Evolutionary conservation across 1,140 invertebrate species (phyloP).

Genomic region (Achroia grisella): DNA sequence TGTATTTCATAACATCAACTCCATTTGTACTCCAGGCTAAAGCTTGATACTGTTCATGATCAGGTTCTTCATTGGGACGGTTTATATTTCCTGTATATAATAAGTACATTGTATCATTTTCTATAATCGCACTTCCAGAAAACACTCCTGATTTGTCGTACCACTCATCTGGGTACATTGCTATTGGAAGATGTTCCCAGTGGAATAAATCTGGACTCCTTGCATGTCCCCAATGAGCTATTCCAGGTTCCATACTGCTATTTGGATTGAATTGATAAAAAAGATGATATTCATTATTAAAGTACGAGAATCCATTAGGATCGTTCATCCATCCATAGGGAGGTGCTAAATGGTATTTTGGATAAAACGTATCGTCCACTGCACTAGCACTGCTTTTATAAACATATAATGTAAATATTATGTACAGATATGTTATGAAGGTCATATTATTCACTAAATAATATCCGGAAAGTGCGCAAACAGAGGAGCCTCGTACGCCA

Average conservation of each 20-base stretch:
- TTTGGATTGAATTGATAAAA: constrained; percentile 61
- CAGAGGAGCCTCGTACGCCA: too few species aligned
- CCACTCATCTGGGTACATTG: constrained; percentile 44
- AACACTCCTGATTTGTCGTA: constrained; percentile 56
- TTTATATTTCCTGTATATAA: constrained; percentile 59
- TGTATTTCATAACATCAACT: constrained; percentile 36
- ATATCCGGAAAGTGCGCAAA: too few species aligned
- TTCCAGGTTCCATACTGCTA: constrained; percentile 26
- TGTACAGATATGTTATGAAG: too few species aligned
- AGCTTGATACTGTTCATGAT: constrained; percentile 39
- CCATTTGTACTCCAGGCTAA: constrained; percentile 45
- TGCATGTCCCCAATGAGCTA: constrained; percentile 56
- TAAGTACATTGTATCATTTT: constrained; percentile 44
- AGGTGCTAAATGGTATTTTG: constrained; percentile 45
- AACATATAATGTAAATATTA: constrained; percentile 10
- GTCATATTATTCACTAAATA: too few species aligned
- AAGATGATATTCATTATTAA: constrained; percentile 43
- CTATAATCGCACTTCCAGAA: constrained; percentile 56
- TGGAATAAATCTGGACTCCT: constrained; percentile 47
- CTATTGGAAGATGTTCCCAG: constrained; percentile 52
- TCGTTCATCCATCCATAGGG: constrained; percentile 64
- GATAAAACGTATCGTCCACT: constrained; percentile 29
- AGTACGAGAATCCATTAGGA: constrained; percentile 59
- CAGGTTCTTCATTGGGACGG: constrained; percentile 19
- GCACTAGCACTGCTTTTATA: constrained; percentile 4